phyloP scores from a whole-genome alignment of 2,797 vertebrate genomes.

The Xiphophorus birchmanni region DNA sequence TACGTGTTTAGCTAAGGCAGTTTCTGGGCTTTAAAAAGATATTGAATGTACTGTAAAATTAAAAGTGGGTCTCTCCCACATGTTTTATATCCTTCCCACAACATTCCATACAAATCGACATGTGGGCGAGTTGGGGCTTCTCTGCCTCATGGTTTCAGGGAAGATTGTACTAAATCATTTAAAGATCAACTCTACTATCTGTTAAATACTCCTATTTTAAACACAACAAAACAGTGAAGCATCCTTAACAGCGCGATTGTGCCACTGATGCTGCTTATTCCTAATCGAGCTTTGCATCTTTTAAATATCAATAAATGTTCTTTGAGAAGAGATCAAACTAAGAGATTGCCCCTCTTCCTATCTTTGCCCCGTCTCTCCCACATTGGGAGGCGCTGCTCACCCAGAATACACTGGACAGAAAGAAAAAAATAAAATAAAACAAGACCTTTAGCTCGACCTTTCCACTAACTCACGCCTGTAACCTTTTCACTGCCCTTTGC shows the following conservation, averaged over 20 bases:
- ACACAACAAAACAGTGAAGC: constrained; percentile 13
- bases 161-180: background rate
- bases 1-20: background rate
- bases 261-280: constrained; percentile 45
- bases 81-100: background rate
- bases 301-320: constrained; percentile 70
- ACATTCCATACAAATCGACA: background rate
- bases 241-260: constrained; percentile 33
- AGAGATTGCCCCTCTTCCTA: constrained; percentile 56
- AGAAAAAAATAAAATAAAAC: constrained; percentile 64
- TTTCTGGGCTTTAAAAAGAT: background rate
- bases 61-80: background rate
- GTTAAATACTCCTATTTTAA: constrained; percentile 28
- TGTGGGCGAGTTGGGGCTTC: background rate
- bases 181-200: constrained; percentile 9
- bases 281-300: constrained; percentile 62
- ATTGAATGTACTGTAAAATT: background rate
- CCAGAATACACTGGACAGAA: constrained; percentile 54
- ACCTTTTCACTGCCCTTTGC: constrained; percentile 80
- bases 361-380: constrained; percentile 39
- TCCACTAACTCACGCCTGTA: constrained; percentile 78
- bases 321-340: constrained; percentile 70
- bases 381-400: constrained; percentile 64
- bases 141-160: background rate
- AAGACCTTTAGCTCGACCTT: constrained; percentile 81